Base-by-base conservation (phyloP, 1,140 invertebrate species). In the Stegodyphus dumicola region DNA sequence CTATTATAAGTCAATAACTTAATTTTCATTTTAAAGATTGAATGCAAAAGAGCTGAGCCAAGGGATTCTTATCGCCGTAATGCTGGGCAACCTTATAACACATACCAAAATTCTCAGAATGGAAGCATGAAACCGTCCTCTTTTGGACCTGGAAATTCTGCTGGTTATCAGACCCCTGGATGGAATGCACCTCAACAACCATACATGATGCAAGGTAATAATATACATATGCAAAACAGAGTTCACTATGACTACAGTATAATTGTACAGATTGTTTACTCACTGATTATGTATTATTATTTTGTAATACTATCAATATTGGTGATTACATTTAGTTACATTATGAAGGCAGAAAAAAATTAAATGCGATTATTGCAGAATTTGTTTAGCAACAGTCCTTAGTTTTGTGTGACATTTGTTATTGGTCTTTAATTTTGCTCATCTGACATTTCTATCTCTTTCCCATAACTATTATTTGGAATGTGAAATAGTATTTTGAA, bases 1-100 rank as follows among this genome's bases (percentile, higher is more conserved):
- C 15, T 3, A 6, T 11, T 60, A 60, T 5, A 60, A 10, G 15
- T 10, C 15, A 70, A 70, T 70, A 10, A 48, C 13, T 70, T 49
- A 70, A 33, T 15, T 18, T 83, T 67, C 17, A 48, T 77, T 74
- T 83, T 73, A n/a, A 87, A 95, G 95, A 94, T 97, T 91, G 96
- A 97, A 91, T 97, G 97, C 87, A 97, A 97, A 91, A 95, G 95
- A 88, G 96, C 96, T 7, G 96, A 97, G 91, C 96, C 96, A 0
- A 93, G 96, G 66, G 96, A 97, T 88, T 94, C 94, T 15, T 94
- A 93, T 86, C 75, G 73, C 69, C 64, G 85, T 33, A 64, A 60
- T 56, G 17, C 92, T 94, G 71, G 51, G 11, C 71, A 49, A 11
- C 51, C 53, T n/a, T 74, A 66, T 75, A 73, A 54, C 6, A 49